Evolutionary conservation across 1,140 invertebrate genomes (phyloP).

Genomic region (Myzus persicae): DNA sequence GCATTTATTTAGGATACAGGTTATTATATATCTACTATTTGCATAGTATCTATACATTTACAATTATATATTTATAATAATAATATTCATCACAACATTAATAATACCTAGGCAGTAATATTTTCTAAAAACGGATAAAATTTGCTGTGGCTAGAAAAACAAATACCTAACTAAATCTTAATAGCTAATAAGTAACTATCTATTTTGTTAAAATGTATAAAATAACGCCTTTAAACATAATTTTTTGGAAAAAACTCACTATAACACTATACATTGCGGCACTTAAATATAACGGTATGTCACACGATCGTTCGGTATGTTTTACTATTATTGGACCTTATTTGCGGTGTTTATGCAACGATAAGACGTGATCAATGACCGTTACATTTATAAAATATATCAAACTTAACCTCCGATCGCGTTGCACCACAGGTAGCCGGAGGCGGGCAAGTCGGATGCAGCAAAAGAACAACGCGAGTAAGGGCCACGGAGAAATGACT

Average conservation of each 20-base stretch:
- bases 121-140: background rate
- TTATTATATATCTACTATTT: background rate
- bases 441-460: conserved; percentile 37
- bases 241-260: background rate
- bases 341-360: background rate
- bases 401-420: background rate
- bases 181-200: background rate
- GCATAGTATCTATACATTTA: background rate
- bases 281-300: background rate
- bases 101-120: background rate
- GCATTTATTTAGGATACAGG: background rate
- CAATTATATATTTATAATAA: background rate
- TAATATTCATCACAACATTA: background rate
- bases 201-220: background rate
- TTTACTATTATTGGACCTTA: background rate
- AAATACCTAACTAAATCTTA: background rate
- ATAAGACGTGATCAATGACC: background rate
- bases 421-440: conserved; percentile 9
- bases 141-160: background rate
- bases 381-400: background rate
- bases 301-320: no score
- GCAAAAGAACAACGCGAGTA: conserved; percentile 1
- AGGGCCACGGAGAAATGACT: conserved; percentile 19
- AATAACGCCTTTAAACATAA: background rate
- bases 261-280: no score